phyloP scores from a whole-genome alignment of 1,140 invertebrate species.

The Dreissena rostriformis region DNA sequence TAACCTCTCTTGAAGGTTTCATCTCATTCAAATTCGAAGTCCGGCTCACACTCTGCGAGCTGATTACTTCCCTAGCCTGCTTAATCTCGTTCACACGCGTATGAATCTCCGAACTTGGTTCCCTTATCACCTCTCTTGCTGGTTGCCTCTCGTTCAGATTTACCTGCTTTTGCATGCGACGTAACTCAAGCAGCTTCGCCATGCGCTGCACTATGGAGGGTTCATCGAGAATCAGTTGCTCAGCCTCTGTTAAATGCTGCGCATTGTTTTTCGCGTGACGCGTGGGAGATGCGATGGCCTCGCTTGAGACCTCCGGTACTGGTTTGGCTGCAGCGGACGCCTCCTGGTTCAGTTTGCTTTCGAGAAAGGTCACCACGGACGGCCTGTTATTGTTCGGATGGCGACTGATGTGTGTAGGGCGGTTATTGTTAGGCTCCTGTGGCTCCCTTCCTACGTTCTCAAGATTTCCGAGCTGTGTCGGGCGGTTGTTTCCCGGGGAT shows the following conservation, averaged over 20 bases:
- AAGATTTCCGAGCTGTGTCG: not conserved
- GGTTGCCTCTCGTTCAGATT: no score
- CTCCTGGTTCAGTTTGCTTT: not conserved
- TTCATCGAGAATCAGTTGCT: not conserved
- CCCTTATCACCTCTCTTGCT: no score
- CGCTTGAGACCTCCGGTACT: not conserved
- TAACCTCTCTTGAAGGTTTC: no score
- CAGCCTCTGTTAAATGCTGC: not conserved
- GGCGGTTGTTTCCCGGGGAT: not conserved
- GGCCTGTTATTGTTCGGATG: slow-evolving; percentile 15
- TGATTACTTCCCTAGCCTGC: no score
- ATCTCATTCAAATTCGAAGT: no score
- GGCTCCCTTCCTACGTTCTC: not conserved
- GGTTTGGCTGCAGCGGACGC: not conserved
- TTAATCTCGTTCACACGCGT: no score
- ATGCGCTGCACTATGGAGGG: not conserved
- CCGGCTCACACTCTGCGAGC: no score
- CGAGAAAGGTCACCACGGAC: not conserved
- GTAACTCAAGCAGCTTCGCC: not conserved
- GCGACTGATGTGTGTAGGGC: slow-evolving; percentile 3
- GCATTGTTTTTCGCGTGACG: not conserved
- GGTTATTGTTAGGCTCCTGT: not conserved
- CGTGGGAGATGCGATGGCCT: not conserved
- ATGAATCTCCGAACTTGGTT: no score
- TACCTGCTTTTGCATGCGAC: no score